Base-by-base conservation (phyloP, 2,888 invertebrate genomes). In the Cryptus viduatorius region DNA sequence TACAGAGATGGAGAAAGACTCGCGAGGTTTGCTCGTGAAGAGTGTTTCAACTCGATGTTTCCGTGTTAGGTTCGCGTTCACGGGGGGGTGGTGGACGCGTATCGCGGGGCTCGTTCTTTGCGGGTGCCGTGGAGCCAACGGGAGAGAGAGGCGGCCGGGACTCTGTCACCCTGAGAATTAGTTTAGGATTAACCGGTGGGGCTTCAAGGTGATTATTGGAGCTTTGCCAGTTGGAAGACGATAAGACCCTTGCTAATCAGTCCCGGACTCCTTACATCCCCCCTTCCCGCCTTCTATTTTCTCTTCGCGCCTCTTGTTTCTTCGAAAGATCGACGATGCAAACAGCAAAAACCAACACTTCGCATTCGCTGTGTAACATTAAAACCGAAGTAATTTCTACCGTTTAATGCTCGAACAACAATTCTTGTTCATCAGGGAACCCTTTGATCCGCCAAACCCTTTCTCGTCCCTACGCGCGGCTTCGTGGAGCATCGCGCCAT, bases 141-240 rank as follows among this genome's bases (percentile, higher is more conserved):
- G 44, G 24, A 16, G 67, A 61, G 37, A 81, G 87, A 1, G 88
- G 88, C 87, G 87, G 86, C 73, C 44, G 53, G 83, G 87, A 86
- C 83, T 84, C 90, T 89, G 90, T 91, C 90, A 91, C 89, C 88
- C 83, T 83, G 89, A 90, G 92, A 91, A 92, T 92, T 92, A 92
- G 90, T 90, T 88, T 87, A 87, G 90, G 90, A 92, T 92, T 92
- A 92, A 92, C 90, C 89, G 89, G 88, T 89, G 86, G 89, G 91
- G 92, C 91, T 92, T 92, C 90, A 85, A 89, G 90, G 90, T 90
- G 92, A 92, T 92, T 92, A 92, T 91, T 90, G 90, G 89, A 92
- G 91, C 90, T 92, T 92, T 91, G 91, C 91, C 91, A 90, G 91
- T 91, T 89, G 91, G 88, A 90, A 90, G 88, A 91, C 90, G 91